Conservation (phyloP, 2,113 vertebrate species). For the Vimba vimba region DNA sequence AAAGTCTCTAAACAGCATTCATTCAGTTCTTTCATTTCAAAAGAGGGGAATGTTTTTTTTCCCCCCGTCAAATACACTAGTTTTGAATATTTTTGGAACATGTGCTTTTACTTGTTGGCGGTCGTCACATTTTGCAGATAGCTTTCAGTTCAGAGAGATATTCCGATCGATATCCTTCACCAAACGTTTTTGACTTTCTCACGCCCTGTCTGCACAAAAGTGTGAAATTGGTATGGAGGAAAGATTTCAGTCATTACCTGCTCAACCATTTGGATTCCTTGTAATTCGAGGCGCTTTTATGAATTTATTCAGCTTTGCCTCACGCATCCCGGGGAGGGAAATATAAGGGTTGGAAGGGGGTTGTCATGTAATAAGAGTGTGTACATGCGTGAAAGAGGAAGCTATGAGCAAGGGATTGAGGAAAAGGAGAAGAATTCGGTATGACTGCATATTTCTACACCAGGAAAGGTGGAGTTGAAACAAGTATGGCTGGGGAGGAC, state of each 20-base stretch:
- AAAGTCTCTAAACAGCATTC: slow-evolving; percentile 8
- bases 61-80: slow-evolving; percentile 5
- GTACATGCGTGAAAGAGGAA: background rate
- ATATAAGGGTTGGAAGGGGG: slow-evolving; percentile 6
- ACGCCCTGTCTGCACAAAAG: background rate
- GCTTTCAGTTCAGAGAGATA: background rate
- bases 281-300: background rate
- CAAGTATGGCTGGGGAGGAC: background rate
- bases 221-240: background rate
- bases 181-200: background rate
- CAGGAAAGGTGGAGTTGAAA: background rate
- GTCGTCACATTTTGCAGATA: background rate
- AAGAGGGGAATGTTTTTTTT: slow-evolving; percentile 12
- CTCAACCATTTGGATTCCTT: background rate
- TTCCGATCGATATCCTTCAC: background rate
- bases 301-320: slow-evolving; percentile 52
- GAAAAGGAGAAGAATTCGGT: background rate
- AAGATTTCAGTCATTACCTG: background rate
- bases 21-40: background rate
- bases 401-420: background rate
- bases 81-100: slow-evolving; percentile 28
- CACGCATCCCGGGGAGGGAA: slow-evolving; percentile 58
- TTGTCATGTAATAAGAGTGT: background rate
- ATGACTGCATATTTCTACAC: background rate
- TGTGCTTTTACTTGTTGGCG: slow-evolving; percentile 8